Evolutionary conservation across 2,888 invertebrate genomes (phyloP).

Genomic region (Eubasilissa splendida): DNA sequence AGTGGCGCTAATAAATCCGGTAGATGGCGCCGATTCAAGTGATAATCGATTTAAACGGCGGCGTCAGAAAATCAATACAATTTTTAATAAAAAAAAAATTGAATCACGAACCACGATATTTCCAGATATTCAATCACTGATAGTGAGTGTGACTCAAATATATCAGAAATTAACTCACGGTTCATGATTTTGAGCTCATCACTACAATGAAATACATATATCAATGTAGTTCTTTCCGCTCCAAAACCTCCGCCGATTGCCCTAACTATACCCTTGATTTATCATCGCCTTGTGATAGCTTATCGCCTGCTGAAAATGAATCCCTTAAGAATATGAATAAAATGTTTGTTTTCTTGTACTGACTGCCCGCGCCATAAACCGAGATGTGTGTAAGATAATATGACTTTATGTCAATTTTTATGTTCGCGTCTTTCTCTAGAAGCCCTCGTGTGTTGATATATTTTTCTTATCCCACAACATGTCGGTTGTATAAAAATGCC

Average conservation of each 20-base stretch:
- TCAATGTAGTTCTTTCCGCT: neutral
- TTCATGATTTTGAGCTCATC: too few relatives aligned
- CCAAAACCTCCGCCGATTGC: neutral
- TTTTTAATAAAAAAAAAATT: too few relatives aligned
- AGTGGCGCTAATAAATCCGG: too few relatives aligned
- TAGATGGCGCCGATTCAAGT: too few relatives aligned
- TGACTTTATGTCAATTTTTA: constrained; percentile 22
- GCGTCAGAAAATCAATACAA: too few relatives aligned
- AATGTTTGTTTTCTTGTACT: constrained; percentile 19
- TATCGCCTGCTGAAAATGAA: constrained; percentile 8
- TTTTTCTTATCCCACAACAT: constrained; percentile 21
- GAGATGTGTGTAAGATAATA: constrained; percentile 24
- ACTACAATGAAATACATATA: too few relatives aligned
- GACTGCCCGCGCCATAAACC: constrained; percentile 6
- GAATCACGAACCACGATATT: too few relatives aligned
- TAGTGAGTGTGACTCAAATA: too few relatives aligned
- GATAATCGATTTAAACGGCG: too few relatives aligned
- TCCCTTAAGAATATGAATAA: constrained; percentile 6
- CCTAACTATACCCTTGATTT: neutral
- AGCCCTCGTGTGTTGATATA: constrained; percentile 10
- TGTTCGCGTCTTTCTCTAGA: neutral
- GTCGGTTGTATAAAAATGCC: constrained; percentile 20
- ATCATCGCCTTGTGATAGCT: constrained; percentile 11
- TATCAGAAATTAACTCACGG: too few relatives aligned
- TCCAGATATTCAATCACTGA: too few relatives aligned